Conservation (phyloP, 2,797 vertebrate genomes). For the Babyrousa celebensis region DNA sequence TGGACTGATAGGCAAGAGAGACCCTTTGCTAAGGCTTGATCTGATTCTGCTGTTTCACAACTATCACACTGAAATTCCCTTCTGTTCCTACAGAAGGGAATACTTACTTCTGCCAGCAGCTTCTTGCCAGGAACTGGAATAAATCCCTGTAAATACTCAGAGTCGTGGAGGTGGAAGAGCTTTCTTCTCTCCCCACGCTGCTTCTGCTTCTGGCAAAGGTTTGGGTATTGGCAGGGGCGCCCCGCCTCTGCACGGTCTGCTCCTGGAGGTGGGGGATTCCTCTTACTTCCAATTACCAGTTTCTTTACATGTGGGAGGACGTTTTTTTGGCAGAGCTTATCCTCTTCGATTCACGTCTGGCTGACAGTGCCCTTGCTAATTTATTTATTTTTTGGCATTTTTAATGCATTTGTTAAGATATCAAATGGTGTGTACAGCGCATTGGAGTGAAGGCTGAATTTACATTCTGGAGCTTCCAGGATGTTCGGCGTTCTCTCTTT, state of each 20-base stretch:
- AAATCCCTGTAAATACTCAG: conserved; percentile 57
- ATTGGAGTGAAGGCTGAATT: conserved; percentile 39
- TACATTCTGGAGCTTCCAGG: conserved; percentile 20
- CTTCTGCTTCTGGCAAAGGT: conserved; percentile 72
- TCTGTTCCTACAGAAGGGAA: neutral
- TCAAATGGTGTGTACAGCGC: conserved; percentile 59
- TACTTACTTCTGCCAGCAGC: conserved; percentile 54
- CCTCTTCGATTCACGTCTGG: conserved; percentile 69
- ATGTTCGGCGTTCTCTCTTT: neutral
- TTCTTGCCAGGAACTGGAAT: conserved; percentile 73
- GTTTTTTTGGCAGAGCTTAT: conserved; percentile 76
- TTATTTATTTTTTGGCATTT: conserved; percentile 81
- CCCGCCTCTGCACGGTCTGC: conserved; percentile 85
- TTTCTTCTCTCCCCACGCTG: conserved; percentile 57
- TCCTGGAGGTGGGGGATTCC: conserved; percentile 81
- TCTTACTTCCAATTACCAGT: conserved; percentile 82
- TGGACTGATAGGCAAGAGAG: neutral
- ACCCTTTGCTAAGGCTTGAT: conserved; percentile 37
- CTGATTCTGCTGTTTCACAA: conserved; percentile 26
- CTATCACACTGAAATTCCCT: conserved; percentile 58
- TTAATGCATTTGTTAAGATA: conserved; percentile 78
- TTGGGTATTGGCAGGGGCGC: conserved; percentile 74
- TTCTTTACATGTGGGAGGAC: conserved; percentile 78
- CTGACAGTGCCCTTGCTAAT: conserved; percentile 72
- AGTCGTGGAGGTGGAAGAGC: conserved; percentile 50